phyloP scores from a whole-genome alignment of 1,140 invertebrate species.

The Camponotus vicinus region DNA sequence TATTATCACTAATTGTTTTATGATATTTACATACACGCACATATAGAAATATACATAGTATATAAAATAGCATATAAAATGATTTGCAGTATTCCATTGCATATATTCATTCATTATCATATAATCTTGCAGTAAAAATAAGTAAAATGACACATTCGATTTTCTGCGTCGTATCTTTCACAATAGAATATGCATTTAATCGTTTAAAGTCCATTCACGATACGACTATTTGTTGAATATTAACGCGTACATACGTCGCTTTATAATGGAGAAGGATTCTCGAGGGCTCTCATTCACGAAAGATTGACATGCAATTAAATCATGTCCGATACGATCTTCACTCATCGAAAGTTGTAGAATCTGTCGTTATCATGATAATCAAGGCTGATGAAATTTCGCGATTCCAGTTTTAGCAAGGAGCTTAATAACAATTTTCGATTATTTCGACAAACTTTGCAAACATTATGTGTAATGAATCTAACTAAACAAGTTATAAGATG shows the following conservation, averaged over 20 bases:
- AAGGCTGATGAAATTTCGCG: not conserved
- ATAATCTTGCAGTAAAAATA: not conserved
- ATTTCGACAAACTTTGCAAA: not conserved
- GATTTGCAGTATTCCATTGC: not conserved
- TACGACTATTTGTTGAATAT: constrained; percentile 32
- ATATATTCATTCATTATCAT: not conserved
- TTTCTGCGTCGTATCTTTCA: not conserved
- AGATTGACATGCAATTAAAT: constrained; percentile 53
- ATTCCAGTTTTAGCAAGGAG: not conserved
- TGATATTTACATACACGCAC: no score
- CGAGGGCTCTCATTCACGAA: constrained; percentile 29
- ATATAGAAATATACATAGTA: no score
- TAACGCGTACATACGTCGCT: constrained; percentile 1
- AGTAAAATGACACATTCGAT: not conserved
- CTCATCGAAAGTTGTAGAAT: constrained; percentile 28
- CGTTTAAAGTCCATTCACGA: not conserved
- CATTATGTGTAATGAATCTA: not conserved
- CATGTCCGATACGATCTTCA: not conserved
- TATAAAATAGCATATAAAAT: not conserved
- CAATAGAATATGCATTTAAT: not conserved
- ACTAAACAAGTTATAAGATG: not conserved
- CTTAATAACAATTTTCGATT: not conserved
- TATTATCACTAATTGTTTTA: not conserved
- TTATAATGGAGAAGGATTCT: not conserved
- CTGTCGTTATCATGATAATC: not conserved